Base-by-base conservation (phyloP, 2,888 invertebrate species). In the Diogma glabrata region DNA sequence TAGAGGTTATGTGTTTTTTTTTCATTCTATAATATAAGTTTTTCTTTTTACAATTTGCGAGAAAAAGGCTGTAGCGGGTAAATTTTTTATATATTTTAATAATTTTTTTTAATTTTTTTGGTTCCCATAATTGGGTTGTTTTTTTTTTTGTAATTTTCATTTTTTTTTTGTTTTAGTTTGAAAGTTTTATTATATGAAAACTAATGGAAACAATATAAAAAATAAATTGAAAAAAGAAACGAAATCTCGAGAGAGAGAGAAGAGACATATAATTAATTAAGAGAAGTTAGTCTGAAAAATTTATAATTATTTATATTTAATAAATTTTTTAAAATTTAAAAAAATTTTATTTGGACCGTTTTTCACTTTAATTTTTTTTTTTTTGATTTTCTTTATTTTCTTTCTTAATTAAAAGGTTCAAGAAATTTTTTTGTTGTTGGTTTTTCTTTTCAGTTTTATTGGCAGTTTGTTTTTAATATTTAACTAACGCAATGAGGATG, bases 61-160 rank as follows among this genome's bases (percentile, higher is more conserved):
- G 46, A 46, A 46, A 46, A 46, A 46, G 46, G 46, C 46, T 22
- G 46, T 24, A 46, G 46, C 46, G 46, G 46, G 46, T 46, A 43
- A n/a, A 22, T 24, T 46, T 46, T 46, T 20, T 46, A 24, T 46
- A 16, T 46, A 24, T 24, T 24, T 24, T 24, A 24, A 24, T 7
- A 7, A 24, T 24, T 24, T 24, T 24, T 24, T 24, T n/a, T n/a
- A n/a, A n/a, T n/a, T n/a, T 24, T 9, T 24, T 24, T 6, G 7
- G 24, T 24, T 7, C 24, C 46, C 46, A 23, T 46, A 46, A 26
- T 10, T 22, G 46, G 46, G 22, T 46, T 46, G 23, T 24, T n/a
- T 36, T 17, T 46, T 45, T 46, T 24, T 46, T 46, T 46, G 14
- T 22, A 23, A 16, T 24, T 46, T 46, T 46, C 14, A 12, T 22